Base-by-base conservation (phyloP, 2,113 vertebrate species). In the Bostrychus sinensis region DNA sequence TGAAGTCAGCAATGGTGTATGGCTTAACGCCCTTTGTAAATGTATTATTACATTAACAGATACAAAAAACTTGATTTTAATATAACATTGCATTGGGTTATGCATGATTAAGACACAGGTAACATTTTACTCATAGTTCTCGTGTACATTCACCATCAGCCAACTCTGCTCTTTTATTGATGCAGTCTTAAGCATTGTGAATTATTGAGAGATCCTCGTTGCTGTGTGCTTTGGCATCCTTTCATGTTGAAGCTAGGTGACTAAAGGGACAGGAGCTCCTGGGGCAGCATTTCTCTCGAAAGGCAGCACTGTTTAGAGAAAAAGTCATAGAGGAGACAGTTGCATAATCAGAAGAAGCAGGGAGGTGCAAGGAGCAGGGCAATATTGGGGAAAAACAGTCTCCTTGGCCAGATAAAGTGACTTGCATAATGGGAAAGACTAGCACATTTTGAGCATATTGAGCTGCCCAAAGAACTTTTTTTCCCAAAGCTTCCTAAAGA, bases 141-240 rank as follows among this genome's bases (percentile, higher is more conserved):
- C 59, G 7, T 30, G 72, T 36, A 51, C 62, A 30, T 54, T 62
- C 61, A 45, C 23, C 30, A 3, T 7, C 64, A 46, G 70, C 59
- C 57, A 41, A 26, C 41, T 69, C 60, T 66, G 78, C 89, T 91
- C 66, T 89, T 89, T 91, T 91, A 91, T 91, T 92, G 69, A 90
- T 90, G 84, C 57, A 37, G 69, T 87, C 89, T 89, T 80, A 81
- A 72, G 62, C 42, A 76, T 70, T 68, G 78, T 92, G 75, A 91
- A 91, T 91, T 84, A 91, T 91, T 90, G 79, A 91, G 75, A 13
- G 34, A 50, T 41, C 30, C 56, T 62, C 55, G 75, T 59, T 73
- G 57, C 74, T 37, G 58, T 67, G 43, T 30, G 53, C 63, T 64
- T 48, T 60, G 60, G 43, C 60, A 48, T 74, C 58, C 60, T 73